Percentiles rank a stretch among this genome's conserved stretches.
Evolutionary conservation across 2,113 vertebrate species (phyloP).

Genomic region (Murina feae): DNA sequence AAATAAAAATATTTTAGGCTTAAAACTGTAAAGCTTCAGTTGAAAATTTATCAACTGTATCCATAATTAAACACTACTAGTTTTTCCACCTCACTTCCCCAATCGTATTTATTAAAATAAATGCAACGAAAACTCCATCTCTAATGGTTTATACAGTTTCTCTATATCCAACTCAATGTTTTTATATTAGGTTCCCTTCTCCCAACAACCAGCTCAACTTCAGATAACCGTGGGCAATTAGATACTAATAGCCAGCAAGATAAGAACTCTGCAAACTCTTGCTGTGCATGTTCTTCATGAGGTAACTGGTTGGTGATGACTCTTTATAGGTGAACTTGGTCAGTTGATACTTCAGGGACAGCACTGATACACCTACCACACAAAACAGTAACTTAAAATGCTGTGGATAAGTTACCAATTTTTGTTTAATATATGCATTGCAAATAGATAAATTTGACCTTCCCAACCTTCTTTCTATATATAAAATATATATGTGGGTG

Average conservation of each 20-base stretch:
- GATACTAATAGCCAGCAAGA: background rate
- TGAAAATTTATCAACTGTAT: background rate
- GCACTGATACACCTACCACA: background rate
- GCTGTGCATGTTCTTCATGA: background rate
- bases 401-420: background rate
- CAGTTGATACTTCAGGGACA: background rate
- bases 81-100: background rate
- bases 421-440: background rate
- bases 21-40: background rate
- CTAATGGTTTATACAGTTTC: background rate
- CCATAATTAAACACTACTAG: background rate
- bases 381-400: background rate
- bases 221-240: background rate
- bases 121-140: slow-evolving; percentile 14
- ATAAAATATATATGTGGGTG: too few relatives aligned
- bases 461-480: slow-evolving; percentile 27
- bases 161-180: slow-evolving; percentile 31
- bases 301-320: background rate
- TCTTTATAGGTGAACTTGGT: background rate
- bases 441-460: background rate
- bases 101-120: slow-evolving; percentile 6
- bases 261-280: background rate
- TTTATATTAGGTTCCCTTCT: background rate
- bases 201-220: background rate
- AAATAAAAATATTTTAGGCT: slow-evolving; percentile 16